phyloP scores from a whole-genome alignment of 1,140 invertebrate genomes.

The Euwallacea similis region DNA sequence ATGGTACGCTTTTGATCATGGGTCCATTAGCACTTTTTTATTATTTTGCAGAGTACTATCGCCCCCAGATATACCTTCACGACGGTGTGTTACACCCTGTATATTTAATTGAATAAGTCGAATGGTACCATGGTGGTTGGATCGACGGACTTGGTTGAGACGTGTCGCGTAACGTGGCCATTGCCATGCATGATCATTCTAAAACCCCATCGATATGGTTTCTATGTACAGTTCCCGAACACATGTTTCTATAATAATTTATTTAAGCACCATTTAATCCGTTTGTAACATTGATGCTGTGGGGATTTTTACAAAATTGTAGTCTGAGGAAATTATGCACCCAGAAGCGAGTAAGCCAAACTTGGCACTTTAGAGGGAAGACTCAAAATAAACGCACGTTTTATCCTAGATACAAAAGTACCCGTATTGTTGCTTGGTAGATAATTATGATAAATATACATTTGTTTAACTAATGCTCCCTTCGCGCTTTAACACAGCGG shows the following conservation, averaged over 20 bases:
- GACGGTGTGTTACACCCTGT: not conserved
- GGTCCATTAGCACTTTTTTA: no score
- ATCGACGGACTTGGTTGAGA: constrained; percentile 14
- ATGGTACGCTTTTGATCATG: no score
- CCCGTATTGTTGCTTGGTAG: constrained; percentile 21
- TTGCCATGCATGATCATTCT: no score
- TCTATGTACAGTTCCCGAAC: constrained; percentile 30
- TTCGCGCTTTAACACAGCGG: not conserved
- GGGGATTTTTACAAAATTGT: constrained; percentile 5
- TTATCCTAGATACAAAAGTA: constrained; percentile 32
- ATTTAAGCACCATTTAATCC: constrained; percentile 34
- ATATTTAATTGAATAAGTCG: constrained; percentile 25
- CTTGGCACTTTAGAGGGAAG: constrained; percentile 16
- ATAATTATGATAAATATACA: not conserved
- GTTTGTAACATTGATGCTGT: constrained; percentile 22
- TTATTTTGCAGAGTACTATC: no score
- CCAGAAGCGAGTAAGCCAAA: not conserved
- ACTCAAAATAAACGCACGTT: constrained; percentile 8
- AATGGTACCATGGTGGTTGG: constrained; percentile 25
- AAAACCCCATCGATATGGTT: no score
- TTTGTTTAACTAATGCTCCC: no score
- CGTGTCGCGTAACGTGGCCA: no score
- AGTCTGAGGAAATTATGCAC: not conserved
- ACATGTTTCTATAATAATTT: constrained; percentile 21
- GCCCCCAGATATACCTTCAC: no score